Conservation (phyloP, 1,140 invertebrate species). For the Eciton burchellii region DNA sequence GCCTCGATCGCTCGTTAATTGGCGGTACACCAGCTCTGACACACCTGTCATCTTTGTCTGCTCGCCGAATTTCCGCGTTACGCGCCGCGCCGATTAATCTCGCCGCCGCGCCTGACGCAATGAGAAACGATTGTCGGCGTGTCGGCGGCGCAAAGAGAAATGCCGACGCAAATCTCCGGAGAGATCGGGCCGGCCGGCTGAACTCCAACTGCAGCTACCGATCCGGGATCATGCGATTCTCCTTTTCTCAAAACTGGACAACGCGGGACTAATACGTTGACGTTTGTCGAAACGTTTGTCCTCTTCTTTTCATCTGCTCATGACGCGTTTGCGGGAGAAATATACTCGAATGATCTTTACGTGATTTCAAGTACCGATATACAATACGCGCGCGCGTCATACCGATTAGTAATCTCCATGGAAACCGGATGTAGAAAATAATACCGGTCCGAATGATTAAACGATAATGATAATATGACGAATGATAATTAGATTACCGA, state of each 20-base stretch:
- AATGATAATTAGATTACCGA: no score
- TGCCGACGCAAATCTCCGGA: slow-evolving; percentile 31
- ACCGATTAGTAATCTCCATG: slow-evolving; percentile 11
- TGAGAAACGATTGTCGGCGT: slow-evolving; percentile 30
- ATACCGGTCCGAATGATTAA: neutral
- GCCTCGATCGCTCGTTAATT: slow-evolving; percentile 29
- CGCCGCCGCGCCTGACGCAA: slow-evolving; percentile 28
- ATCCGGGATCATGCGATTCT: neutral
- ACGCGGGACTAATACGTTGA: neutral
- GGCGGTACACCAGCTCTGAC: slow-evolving; percentile 37
- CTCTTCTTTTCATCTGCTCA: neutral
- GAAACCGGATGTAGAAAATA: neutral
- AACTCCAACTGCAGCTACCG: slow-evolving; percentile 8
- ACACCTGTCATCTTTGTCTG: slow-evolving; percentile 56
- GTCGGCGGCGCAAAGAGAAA: slow-evolving; percentile 26
- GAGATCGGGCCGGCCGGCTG: neutral
- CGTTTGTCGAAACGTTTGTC: neutral
- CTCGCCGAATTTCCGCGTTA: slow-evolving; percentile 35
- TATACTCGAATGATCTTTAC: no score
- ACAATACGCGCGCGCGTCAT: no score
- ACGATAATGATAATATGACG: slow-evolving; percentile 17
- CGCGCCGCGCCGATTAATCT: slow-evolving; percentile 31
- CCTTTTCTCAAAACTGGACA: neutral
- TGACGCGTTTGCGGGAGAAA: no score
- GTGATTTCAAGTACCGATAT: no score